phyloP scores from a whole-genome alignment of 2,113 vertebrate species.

The Nerophis ophidion region DNA sequence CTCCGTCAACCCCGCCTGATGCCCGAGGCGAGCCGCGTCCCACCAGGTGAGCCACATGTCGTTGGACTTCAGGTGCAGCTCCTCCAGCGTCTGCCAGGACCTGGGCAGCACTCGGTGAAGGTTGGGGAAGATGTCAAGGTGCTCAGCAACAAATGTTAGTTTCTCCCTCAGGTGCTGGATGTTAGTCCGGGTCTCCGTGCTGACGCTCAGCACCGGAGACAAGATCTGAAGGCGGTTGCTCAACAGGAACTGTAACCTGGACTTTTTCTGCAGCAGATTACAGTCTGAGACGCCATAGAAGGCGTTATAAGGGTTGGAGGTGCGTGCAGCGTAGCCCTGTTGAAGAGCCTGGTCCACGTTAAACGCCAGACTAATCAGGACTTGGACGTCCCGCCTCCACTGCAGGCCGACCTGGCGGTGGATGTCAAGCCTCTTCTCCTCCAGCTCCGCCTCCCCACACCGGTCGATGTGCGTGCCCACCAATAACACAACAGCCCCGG shows the following conservation, averaged over 20 bases:
- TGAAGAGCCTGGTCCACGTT: slow-evolving; percentile 86
- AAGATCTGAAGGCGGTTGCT: slow-evolving; percentile 90
- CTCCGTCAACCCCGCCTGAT: slow-evolving; percentile 92
- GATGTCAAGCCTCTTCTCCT: slow-evolving; percentile 93
- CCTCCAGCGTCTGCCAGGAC: slow-evolving; percentile 96
- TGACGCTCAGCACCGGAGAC: slow-evolving; percentile 85
- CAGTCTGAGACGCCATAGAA: slow-evolving; percentile 90
- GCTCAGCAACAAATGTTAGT: slow-evolving; percentile 86
- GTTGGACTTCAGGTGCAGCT: slow-evolving; percentile 86
- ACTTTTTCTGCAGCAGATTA: slow-evolving; percentile 85
- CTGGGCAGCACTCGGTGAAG: slow-evolving; percentile 87
- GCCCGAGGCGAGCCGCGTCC: slow-evolving; percentile 90
- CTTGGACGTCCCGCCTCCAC: slow-evolving; percentile 78
- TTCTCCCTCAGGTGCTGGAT: slow-evolving; percentile 82
- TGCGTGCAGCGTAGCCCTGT: slow-evolving; percentile 80
- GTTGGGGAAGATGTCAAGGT: slow-evolving; percentile 93
- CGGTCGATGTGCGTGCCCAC: slow-evolving; percentile 91
- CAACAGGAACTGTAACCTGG: slow-evolving; percentile 88
- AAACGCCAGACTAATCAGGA: slow-evolving; percentile 71
- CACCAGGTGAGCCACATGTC: slow-evolving; percentile 94
- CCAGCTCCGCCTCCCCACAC: slow-evolving; percentile 82
- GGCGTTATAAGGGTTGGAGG: slow-evolving; percentile 80
- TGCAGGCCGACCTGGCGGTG: slow-evolving; percentile 90
- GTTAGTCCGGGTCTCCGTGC: slow-evolving; percentile 68
- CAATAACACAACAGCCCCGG: slow-evolving; percentile 87